A percentile compares a stretch with the other conserved stretches of the same genome.
These are phyloP conservation scores for Bujurquina vittata DNA, from an alignment of 2,113 vertebrate species.

Conservation along the genomic window DNA sequence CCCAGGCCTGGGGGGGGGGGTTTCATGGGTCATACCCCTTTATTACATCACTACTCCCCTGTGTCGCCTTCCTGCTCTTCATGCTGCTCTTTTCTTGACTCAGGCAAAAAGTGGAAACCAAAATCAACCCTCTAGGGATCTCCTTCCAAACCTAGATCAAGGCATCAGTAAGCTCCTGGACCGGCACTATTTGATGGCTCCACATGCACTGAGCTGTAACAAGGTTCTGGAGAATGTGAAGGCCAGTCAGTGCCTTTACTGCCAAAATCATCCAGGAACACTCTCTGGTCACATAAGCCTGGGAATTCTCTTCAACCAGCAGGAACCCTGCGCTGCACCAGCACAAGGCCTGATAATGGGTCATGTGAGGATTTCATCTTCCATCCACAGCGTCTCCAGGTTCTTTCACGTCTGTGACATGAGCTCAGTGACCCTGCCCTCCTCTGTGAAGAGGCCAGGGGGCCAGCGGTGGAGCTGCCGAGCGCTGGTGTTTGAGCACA, in stretches of 20 bases:
- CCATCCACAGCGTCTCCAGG: background rate
- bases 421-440: no score
- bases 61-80: background rate
- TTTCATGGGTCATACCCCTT: conserved; percentile 39
- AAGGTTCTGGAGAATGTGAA: background rate
- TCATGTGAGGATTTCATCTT: background rate
- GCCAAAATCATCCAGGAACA: background rate
- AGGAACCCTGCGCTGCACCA: background rate
- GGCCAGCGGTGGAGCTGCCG: background rate
- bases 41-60: conserved; percentile 1
- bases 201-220: background rate
- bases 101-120: background rate
- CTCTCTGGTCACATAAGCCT: background rate
- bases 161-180: no score
- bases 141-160: background rate
- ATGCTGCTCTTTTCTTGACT: background rate
- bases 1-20: conserved; percentile 10
- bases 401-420: background rate
- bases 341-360: background rate
- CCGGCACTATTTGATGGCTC: background rate
- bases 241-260: background rate
- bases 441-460: no score
- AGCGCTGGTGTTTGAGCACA: background rate
- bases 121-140: background rate
- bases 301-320: background rate